Evolutionary conservation across 1,140 invertebrate genomes (phyloP), one percentile per base, ranked within the genome.

Genomic region (Pogonognathellus flavescens): DNA sequence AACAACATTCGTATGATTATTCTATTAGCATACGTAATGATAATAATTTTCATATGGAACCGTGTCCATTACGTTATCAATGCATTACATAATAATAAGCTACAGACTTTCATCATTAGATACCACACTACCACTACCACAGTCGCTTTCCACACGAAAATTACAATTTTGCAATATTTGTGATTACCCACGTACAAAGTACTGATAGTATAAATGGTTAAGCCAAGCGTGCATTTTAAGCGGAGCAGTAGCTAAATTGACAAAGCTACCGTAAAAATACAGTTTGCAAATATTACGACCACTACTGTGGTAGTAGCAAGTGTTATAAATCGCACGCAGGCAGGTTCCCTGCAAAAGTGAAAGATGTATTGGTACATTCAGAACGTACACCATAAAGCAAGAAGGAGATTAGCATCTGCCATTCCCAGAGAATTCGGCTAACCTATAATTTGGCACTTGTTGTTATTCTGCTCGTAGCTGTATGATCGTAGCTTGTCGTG

Each of bases 391-490:
- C 41, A 76, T 76, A 49, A 76, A 76, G 41, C 49, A 76, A 76
- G 41, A 49, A 25, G 22, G 14, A 76, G 70, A 76, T 76, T 76
- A 76, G 70, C 31, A 76, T 76, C 70, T 76, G 41, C 11, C 70
- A 76, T 76, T 76, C 70, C 70, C 14, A 76, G 14, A 49, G 25
- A 25, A 16, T 13, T 57, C 11, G n/a, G 53, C 53, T 76, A 76
- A 31, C 70, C 70, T 76, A 76, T 76, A 76, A 76, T 76, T 76
- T 76, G 70, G 70, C 41, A 76, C 70, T 76, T 76, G 70, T 76
- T 76, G 70, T 76, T 76, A 76, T 76, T 76, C 70, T 41, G 31
- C 31, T 41, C 31, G 31, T 1, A 41, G 31, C 31, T 49, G 70
- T n/a, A 31, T 76, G 70, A 76, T 76, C 70, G 70, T 18, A 76